Percentiles rank a stretch among this genome's conserved stretches.
Evolutionary conservation across 2,113 vertebrate genomes (phyloP).

Genomic region (Tragelaphus imberbis): DNA sequence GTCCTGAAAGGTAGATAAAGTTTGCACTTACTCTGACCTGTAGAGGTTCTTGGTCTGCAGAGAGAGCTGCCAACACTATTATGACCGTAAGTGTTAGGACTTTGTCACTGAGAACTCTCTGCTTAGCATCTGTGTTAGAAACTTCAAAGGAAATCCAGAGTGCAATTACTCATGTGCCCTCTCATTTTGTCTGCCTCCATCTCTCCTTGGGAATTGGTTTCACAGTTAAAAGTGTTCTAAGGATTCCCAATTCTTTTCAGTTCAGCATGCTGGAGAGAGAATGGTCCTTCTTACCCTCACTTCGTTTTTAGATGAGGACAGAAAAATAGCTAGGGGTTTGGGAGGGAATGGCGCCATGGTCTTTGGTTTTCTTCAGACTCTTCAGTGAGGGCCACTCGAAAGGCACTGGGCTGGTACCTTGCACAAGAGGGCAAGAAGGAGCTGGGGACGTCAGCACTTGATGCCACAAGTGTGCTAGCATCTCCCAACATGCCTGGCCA

Average conservation of each 20-base stretch:
- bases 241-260: background rate
- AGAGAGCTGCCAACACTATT: background rate
- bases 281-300: background rate
- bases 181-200: background rate
- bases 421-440: background rate
- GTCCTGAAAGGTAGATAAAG: background rate
- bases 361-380: background rate
- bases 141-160: background rate
- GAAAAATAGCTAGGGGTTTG: background rate
- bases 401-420: background rate
- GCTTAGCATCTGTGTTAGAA: background rate
- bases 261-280: background rate
- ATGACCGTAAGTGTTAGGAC: background rate
- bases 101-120: background rate
- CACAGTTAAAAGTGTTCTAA: background rate
- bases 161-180: background rate
- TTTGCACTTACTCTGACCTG: background rate
- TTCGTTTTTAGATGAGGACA: background rate
- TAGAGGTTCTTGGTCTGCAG: background rate
- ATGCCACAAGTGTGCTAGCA: background rate
- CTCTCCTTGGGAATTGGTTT: background rate
- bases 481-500: background rate
- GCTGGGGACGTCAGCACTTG: background rate
- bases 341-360: background rate
- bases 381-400: background rate